phyloP scores from a whole-genome alignment of 2,797 vertebrate genomes.

The Parotocinclus haroldoi region DNA sequence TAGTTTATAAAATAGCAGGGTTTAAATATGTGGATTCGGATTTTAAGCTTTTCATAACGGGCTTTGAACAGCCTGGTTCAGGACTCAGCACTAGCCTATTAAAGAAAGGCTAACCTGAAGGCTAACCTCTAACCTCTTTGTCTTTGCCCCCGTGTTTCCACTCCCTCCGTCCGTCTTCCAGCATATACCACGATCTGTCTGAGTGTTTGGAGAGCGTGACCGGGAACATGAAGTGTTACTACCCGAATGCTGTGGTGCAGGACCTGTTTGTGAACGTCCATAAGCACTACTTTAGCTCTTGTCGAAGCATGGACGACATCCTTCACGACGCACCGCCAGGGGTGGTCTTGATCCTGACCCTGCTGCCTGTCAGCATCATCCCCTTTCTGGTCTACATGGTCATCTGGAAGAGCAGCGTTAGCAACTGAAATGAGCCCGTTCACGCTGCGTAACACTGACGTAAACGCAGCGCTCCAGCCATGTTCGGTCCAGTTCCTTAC shows the following conservation, averaged over 20 bases:
- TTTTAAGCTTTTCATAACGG: too few species aligned
- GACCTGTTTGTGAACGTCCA: conserved; percentile 61
- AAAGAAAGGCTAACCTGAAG: background rate
- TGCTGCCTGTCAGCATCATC: conserved; percentile 64
- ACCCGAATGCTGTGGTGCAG: conserved; percentile 59
- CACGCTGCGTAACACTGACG: too few species aligned
- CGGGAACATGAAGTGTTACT: fast-evolving
- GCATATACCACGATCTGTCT: conserved; percentile 51
- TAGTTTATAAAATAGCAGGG: too few species aligned
- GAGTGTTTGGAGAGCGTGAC: background rate
- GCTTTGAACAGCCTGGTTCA: too few species aligned
- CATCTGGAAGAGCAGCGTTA: conserved; percentile 55
- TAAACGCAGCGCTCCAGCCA: background rate
- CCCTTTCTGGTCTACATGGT: conserved; percentile 63
- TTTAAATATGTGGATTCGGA: too few species aligned
- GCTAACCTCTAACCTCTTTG: conserved; percentile 27
- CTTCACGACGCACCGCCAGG: conserved; percentile 51
- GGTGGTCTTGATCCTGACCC: conserved; percentile 60
- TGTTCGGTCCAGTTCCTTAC: too few species aligned
- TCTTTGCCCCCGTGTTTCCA: conserved; percentile 1
- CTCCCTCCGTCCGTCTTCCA: conserved; percentile 45
- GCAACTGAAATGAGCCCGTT: background rate
- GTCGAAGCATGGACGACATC: conserved; percentile 34
- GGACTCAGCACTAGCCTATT: background rate
- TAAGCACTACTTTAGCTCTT: conserved; percentile 58